These are phyloP conservation scores for Sciurus carolinensis DNA, from an alignment of 2,797 vertebrate species.

Conservation along the genomic window DNA sequence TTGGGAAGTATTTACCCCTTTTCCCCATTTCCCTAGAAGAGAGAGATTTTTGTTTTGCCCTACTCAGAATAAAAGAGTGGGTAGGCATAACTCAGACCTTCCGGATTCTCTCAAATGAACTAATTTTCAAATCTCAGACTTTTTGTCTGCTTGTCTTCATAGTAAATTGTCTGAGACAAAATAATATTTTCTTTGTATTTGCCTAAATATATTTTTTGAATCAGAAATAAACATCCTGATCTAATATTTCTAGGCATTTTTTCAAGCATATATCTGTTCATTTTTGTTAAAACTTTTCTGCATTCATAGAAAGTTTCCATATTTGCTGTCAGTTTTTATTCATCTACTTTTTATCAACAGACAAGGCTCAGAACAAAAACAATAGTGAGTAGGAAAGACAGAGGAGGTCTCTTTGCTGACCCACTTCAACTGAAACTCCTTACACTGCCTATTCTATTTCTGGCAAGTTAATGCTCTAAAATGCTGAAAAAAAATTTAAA, in stretches of 20 bases:
- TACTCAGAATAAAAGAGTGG: not conserved
- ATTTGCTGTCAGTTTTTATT: not conserved
- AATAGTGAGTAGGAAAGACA: not conserved
- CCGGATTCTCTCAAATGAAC: not conserved
- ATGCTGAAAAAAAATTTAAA: not conserved
- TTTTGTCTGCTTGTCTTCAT: not conserved
- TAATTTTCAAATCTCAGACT: not conserved
- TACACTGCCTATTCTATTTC: not conserved
- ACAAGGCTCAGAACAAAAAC: not conserved
- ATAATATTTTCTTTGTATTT: not conserved
- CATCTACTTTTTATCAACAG: not conserved
- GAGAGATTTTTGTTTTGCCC: not conserved
- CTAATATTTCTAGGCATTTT: not conserved
- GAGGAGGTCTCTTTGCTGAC: not conserved
- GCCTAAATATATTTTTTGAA: not conserved
- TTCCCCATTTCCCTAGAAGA: not conserved
- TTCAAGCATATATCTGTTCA: not conserved
- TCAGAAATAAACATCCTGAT: not conserved
- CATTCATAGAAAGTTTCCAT: not conserved
- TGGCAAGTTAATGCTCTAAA: not conserved
- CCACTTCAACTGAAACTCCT: not conserved
- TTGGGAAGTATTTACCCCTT: not conserved
- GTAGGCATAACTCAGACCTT: not conserved
- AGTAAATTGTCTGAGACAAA: not conserved
- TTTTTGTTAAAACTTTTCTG: not conserved